Evolutionary conservation across 1,140 invertebrate species (phyloP).

Genomic region (Solenopsis fugax): DNA sequence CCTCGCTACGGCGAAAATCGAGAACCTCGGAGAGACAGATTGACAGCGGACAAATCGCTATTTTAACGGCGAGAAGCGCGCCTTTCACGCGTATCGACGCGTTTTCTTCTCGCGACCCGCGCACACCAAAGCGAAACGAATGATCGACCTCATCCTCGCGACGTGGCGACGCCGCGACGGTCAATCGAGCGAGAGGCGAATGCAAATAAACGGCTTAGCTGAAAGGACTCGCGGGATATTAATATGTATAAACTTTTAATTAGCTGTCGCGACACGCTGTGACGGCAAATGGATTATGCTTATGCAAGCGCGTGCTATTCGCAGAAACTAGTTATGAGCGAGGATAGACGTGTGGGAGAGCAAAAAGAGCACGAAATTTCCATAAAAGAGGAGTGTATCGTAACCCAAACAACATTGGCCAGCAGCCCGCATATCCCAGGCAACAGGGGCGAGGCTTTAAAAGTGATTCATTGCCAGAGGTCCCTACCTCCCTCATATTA

Average conservation of each 20-base stretch:
- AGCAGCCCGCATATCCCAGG: slow-evolving; percentile 72
- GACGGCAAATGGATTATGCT: slow-evolving; percentile 26
- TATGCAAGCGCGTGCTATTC: slow-evolving; percentile 12
- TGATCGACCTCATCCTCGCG: not conserved
- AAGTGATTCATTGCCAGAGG: slow-evolving; percentile 82
- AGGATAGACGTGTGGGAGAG: slow-evolving; percentile 31
- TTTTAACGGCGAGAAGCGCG: slow-evolving; percentile 1
- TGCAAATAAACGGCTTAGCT: not conserved
- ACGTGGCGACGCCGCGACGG: not conserved
- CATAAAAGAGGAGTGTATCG: slow-evolving; percentile 72
- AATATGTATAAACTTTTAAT: slow-evolving; percentile 64
- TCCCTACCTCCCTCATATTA: slow-evolving; percentile 41
- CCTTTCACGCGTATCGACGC: slow-evolving; percentile 3
- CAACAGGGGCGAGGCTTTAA: slow-evolving; percentile 78
- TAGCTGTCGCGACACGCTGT: slow-evolving; percentile 6
- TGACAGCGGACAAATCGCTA: slow-evolving; percentile 38
- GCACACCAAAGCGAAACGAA: not conserved
- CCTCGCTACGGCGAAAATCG: slow-evolving; percentile 18
- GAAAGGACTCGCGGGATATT: slow-evolving; percentile 18
- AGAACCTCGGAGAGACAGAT: not conserved
- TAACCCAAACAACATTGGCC: slow-evolving; percentile 78
- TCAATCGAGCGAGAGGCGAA: not conserved
- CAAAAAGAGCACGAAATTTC: slow-evolving; percentile 64
- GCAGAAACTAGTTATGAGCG: slow-evolving; percentile 53
- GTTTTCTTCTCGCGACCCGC: not conserved